Evolutionary conservation across 2,113 vertebrate genomes (phyloP), one percentile per base, ranked within the genome.

Genomic region (Leptobrachium ailaonicum): DNA sequence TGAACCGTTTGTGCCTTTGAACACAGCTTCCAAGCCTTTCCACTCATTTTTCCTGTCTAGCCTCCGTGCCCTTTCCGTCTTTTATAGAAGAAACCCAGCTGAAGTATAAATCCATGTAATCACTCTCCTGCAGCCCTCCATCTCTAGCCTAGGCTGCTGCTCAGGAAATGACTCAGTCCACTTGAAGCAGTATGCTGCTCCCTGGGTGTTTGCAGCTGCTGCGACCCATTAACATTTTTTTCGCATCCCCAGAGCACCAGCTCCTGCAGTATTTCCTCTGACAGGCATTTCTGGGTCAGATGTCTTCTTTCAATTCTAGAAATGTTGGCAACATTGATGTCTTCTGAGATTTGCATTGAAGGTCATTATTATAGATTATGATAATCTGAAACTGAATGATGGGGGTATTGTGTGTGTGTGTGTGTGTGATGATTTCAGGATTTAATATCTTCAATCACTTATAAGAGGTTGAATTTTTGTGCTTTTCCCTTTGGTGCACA

Each of bases 81-180:
- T 64, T 72, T 42, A 41, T 64, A 71, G 44, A 20, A 63, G 56
- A 62, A 53, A 50, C 44, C 69, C 69, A 72, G 68, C 68, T 71
- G 66, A 32, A 77, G 66, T 69, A 77, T 77, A 77, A 66, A 70
- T 78, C 69, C 60, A 71, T 71, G 47, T 54, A 20, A 41, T 62
- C 41, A 40, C 56, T 20, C 4, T 45, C 6, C 66, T 68, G 66
- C 40, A 42, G 11, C 32, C 14, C 41, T 58, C 13, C 10, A 10
- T 63, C 54, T 20, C 13, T 71, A 64, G 44, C 71, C 42, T 63
- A 71, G 53, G 68, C 77, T 71, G 77, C 41, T 45, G 6, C 32
- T 43, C 68, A 66, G 69, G 77, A 79, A 63, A 79, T 79, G 56
- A 79, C 44, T 79, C 69, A 79, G 60, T 10, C 4, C 44, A 43